Conservation (phyloP, 2,888 invertebrate genomes). For the Spicauda simplicius region DNA sequence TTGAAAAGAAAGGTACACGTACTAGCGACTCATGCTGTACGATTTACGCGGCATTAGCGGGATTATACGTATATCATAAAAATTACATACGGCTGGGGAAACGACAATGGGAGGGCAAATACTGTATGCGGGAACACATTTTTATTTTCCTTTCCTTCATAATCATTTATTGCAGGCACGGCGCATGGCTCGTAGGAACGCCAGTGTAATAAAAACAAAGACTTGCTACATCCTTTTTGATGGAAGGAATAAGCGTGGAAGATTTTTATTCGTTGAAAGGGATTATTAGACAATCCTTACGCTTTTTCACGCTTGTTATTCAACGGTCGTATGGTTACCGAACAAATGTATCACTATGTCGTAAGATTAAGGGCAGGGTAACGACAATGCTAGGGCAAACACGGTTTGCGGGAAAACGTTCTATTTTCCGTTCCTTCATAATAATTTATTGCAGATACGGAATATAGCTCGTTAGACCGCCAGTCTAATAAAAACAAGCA, state of each 20-base stretch:
- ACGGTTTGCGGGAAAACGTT: slow-evolving; percentile 15
- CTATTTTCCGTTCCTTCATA: slow-evolving; percentile 27
- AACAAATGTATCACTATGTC: slow-evolving; percentile 1
- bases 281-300: slow-evolving; percentile 47
- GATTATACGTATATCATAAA: slow-evolving; percentile 20
- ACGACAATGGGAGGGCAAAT: slow-evolving; percentile 28
- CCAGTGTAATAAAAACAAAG: slow-evolving; percentile 53
- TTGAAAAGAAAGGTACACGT: background rate
- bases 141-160: slow-evolving; percentile 29
- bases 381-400: slow-evolving; percentile 26
- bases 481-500: slow-evolving; percentile 54
- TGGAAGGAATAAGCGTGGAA: slow-evolving; percentile 55
- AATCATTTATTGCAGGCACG: slow-evolving; percentile 42
- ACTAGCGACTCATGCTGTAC: background rate
- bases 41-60: slow-evolving; percentile 11
- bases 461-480: slow-evolving; percentile 37
- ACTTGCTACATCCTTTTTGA: slow-evolving; percentile 58
- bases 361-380: slow-evolving; percentile 4
- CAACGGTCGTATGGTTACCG: slow-evolving; percentile 1
- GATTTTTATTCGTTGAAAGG: slow-evolving; percentile 54
- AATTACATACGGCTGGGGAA: slow-evolving; percentile 17
- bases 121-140: slow-evolving; percentile 17
- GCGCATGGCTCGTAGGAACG: slow-evolving; percentile 36
- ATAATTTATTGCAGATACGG: slow-evolving; percentile 40
- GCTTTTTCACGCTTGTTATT: slow-evolving; percentile 46